Base-by-base conservation (phyloP, 1,140 invertebrate genomes). In the Nebria ingens region DNA sequence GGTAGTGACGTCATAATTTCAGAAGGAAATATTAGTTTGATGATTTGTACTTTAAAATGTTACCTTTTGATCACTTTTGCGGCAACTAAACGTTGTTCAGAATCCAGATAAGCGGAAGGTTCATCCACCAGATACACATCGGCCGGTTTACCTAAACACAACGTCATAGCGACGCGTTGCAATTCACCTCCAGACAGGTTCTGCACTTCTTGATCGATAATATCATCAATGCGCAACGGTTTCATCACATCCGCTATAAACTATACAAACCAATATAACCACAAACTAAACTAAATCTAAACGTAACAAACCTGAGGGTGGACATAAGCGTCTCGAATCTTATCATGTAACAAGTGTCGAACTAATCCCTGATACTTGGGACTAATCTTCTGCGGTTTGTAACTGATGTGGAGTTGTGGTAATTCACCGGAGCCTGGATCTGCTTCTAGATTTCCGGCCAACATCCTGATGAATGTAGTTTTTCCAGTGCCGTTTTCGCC, bases 401-500 rank as follows among this genome's bases (percentile, higher is more conserved):
- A 99, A 73, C 95, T 98, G 64, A 99, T 97, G 70, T 98, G 92
- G 56, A 99, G 71, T 63, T 89, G 82, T 2, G 97, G 97, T 58
- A 98, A 78, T 59, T 90, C 86, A 55, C 83, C 79, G 58, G 81
- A 84, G 66, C 90, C 93, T 61, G 84, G 83, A 78, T 99, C 96
- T 12, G 96, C 88, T 62, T 87, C 78, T 60, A 99, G 75, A 67
- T 93, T 91, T 34, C 97, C 97, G 65, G 97, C 97, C 61, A 99
- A 76, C 90, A 99, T 93, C 66, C 93, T 80, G 67, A 99, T 99
- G 64, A 99, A 97, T 13, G 97, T 99, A 0, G 97, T 99, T 76
- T 99, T 99, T 45, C 97, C 97, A 49, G 97, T 99, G 59, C 97
- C 97, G 77, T 99, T 99, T 72, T 99, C 97, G 55, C 97, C 97